These are phyloP conservation scores for Rattus rattus DNA, from an alignment of 2,113 vertebrate species.

Conservation along the genomic window DNA sequence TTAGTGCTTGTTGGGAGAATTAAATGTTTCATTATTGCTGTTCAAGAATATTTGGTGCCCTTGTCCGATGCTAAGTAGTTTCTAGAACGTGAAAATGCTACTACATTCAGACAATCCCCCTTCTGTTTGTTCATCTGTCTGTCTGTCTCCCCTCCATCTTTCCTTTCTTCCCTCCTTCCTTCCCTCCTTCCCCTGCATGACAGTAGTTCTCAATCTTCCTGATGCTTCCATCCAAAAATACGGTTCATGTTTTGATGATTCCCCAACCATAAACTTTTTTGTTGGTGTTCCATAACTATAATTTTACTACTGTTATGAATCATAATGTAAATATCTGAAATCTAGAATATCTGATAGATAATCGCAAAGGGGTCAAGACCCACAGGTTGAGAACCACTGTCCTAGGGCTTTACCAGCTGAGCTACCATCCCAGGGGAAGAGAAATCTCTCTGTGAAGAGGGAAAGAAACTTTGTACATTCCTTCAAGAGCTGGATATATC, in stretches of 20 bases:
- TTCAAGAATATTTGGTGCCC: conserved; percentile 25
- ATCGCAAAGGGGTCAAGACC: neutral
- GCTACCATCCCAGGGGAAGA: neutral
- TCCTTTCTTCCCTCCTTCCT: too few species aligned
- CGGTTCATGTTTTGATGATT: neutral
- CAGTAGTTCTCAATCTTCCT: neutral
- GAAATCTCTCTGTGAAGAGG: conserved; percentile 6
- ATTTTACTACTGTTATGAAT: neutral
- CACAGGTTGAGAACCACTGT: neutral
- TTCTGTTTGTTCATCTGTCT: neutral
- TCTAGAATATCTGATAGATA: neutral
- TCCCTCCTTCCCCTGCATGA: neutral
- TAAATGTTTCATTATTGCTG: conserved; percentile 34
- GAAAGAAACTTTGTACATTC: neutral
- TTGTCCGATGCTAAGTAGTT: conserved; percentile 50
- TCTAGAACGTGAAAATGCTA: neutral
- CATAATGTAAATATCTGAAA: neutral
- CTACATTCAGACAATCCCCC: neutral
- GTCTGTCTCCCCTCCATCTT: neutral
- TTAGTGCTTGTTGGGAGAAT: neutral
- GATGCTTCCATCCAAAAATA: neutral
- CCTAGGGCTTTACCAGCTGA: neutral
- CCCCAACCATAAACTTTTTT: neutral
- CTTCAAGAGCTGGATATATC: neutral
- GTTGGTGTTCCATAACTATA: neutral